These are phyloP conservation scores for Cnemophilus loriae DNA, from an alignment of 2,113 vertebrate genomes.

Conservation along the genomic window DNA sequence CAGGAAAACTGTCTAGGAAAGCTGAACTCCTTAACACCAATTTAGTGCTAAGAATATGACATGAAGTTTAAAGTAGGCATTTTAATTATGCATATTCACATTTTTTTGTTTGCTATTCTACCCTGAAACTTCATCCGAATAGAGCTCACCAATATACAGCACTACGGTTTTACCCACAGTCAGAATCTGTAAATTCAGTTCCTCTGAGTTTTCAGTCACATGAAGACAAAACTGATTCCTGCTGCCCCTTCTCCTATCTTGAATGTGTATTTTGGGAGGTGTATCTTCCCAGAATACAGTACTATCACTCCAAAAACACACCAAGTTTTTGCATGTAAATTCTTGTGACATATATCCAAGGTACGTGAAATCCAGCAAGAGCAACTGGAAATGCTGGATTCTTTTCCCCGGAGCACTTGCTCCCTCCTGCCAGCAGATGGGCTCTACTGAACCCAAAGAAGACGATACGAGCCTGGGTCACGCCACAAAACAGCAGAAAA, in stretches of 20 bases:
- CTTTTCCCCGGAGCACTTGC: neutral
- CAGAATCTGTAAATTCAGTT: neutral
- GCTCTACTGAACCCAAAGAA: neutral
- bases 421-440: neutral
- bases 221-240: neutral
- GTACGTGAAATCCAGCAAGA: neutral
- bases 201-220: neutral
- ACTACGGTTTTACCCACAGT: neutral
- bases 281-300: neutral
- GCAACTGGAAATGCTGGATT: neutral
- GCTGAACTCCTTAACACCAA: neutral
- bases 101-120: neutral
- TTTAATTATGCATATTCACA: neutral
- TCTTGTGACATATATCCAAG: neutral
- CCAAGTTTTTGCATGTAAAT: neutral
- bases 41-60: neutral
- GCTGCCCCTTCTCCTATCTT: neutral
- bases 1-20: neutral
- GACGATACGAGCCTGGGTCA: neutral
- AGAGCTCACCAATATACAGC: neutral
- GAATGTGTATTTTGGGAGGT: neutral
- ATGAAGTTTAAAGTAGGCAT: neutral
- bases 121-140: neutral
- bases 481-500: neutral
- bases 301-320: neutral